A percentile compares a stretch with the other conserved stretches of the same genome.
Evolutionary conservation across 92 coral and sea anemone species (phyloP).

Genomic region (Scolanthus callimorphus): DNA sequence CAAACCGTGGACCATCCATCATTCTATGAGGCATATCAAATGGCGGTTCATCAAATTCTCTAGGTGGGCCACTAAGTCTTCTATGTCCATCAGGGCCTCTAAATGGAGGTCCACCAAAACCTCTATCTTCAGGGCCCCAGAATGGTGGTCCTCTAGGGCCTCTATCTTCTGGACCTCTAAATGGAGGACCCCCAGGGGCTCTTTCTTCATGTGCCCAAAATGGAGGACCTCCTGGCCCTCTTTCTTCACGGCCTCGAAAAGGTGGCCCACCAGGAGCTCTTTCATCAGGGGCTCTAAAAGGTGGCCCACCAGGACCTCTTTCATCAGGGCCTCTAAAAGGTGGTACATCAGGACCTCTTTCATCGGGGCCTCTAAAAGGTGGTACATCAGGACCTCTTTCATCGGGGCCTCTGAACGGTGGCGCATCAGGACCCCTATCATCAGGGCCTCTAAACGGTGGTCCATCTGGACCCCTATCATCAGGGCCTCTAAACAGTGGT

Average conservation of each 20-base stretch:
- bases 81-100: conserved; percentile 15
- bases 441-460: conserved; percentile 23
- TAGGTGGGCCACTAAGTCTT: conserved; percentile 18
- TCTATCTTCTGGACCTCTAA: background rate
- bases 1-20: conserved; percentile 6
- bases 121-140: conserved; percentile 13
- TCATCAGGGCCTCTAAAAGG: conserved; percentile 36
- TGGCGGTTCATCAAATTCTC: conserved; percentile 67
- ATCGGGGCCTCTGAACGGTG: conserved; percentile 15
- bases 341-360: conserved; percentile 22
- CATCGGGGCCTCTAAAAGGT: conserved; percentile 22
- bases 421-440: conserved; percentile 2
- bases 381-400: conserved; percentile 14
- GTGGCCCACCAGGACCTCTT: conserved; percentile 41
- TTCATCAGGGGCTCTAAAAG: conserved; percentile 25
- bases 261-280: conserved; percentile 52
- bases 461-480: conserved; percentile 25
- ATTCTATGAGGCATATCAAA: conserved; percentile 3
- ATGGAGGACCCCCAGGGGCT: conserved; percentile 59
- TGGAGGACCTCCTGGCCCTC: conserved; percentile 22
- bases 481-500: conserved; percentile 1
- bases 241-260: background rate
- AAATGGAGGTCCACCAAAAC: conserved; percentile 14
- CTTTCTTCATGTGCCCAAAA: conserved; percentile 32
- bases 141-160: conserved; percentile 10